Base-by-base conservation (phyloP, 2,888 invertebrate genomes). In the Margaritifera margaritifera region DNA sequence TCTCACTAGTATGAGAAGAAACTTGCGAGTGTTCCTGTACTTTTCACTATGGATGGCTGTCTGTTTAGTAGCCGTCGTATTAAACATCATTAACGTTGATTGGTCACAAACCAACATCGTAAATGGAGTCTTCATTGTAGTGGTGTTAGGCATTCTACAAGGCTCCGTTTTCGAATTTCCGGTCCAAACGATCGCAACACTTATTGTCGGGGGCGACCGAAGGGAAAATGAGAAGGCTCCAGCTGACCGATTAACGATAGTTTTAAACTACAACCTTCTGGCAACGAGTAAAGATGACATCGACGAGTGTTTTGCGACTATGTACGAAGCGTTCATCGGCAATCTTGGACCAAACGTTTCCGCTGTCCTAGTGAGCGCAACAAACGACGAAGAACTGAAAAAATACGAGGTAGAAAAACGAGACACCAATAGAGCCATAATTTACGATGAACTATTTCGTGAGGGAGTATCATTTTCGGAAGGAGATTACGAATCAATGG, bases 321-420 rank as follows among this genome's bases (percentile, higher is more conserved):
- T 86, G 86, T 86, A 80, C 68, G 75, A 82, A 62, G 85, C 85
- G 4, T 86, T 78, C 65, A 85, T 86, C 62, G 82, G 80, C 11
- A 86, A 86, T 68, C 69, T 86, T 22, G 77, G 79, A 60, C 80
- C 80, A 19, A 84, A 82, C 69, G 74, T 83, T 2, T 80, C 82
- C 6, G 84, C 84, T 11, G 85, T 86, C 3, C 66, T 86, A 11
- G 85, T 86, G 2, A 84, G 84, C 64, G 86, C 86, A 11, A 85
- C 86, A 6, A 73, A 73, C 6, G 80, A 81, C 42, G 77, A 81
- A 24, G 74, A 79, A 8, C 75, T 86, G 8, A 82, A 80, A 60
- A 69, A 79, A 31, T 82, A 83, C 62, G 84, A 84, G 64, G 42
- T 81, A 24, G 77, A 82, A 69, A 76, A 79, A 6, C 60, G 84